Conservation (phyloP, 2,797 vertebrate species). For the Oryzias dopingdopingensis region DNA sequence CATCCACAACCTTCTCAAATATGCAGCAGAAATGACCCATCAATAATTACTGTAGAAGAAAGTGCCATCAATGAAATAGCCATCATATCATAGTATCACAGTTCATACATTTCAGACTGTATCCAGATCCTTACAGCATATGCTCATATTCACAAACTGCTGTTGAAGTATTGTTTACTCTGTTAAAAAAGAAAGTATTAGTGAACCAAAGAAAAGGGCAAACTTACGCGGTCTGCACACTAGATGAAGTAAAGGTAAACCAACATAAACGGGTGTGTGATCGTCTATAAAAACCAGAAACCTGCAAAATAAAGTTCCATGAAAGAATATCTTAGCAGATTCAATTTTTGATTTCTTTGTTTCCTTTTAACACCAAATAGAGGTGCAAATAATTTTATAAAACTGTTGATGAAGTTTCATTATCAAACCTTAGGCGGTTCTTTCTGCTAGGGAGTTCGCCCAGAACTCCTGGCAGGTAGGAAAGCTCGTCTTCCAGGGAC, state of each 20-base stretch:
- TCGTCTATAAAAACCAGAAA: constrained; percentile 93
- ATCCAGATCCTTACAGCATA: no score
- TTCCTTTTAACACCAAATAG: background rate
- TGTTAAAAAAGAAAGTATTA: background rate
- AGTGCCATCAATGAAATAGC: no score
- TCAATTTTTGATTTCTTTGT: background rate
- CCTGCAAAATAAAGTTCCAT: constrained; percentile 65
- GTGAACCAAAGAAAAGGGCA: background rate
- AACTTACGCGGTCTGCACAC: constrained; percentile 87
- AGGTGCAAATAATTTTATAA: no score
- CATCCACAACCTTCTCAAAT: no score
- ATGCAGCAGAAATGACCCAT: no score
- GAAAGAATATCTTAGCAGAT: background rate
- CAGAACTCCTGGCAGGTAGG: constrained; percentile 84
- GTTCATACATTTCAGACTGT: no score
- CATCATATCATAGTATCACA: no score
- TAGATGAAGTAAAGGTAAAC: constrained; percentile 83
- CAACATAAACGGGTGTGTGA: constrained; percentile 84
- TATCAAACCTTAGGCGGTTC: constrained; percentile 86
- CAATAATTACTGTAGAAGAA: no score
- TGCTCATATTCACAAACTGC: no score
- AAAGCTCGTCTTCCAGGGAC: constrained; percentile 81
- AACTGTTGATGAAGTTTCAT: background rate
- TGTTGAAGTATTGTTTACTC: no score
- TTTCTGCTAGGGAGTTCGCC: constrained; percentile 89